A percentile compares a stretch with the other conserved stretches of the same genome.
Evolutionary conservation across 2,888 invertebrate species (phyloP).

Genomic region (Pandemis heparana): DNA sequence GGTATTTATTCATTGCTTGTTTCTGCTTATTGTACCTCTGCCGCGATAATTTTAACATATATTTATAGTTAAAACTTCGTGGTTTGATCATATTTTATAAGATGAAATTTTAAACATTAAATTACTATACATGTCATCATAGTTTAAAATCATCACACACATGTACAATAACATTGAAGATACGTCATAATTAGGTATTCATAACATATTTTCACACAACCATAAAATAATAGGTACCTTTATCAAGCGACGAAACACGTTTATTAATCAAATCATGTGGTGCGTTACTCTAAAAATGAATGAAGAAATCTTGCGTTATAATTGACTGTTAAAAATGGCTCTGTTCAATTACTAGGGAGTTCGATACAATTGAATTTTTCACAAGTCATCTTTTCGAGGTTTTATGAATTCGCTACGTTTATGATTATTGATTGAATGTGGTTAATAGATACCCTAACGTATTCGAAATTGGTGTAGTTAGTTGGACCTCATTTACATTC

Average conservation of each 20-base stretch:
- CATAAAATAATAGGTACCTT: not conserved
- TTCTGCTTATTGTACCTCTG: too few species aligned
- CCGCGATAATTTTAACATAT: too few species aligned
- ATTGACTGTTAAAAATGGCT: conserved; percentile 23
- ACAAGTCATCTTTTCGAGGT: conserved; percentile 30
- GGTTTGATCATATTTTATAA: too few species aligned
- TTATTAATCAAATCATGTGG: conserved; percentile 6
- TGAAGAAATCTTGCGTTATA: conserved; percentile 4
- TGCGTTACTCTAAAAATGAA: not conserved
- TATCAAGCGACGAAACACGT: conserved; percentile 2
- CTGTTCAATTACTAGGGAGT: conserved; percentile 17
- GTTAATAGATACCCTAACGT: conserved; percentile 4
- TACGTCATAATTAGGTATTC: not conserved
- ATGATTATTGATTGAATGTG: conserved; percentile 30
- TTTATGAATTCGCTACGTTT: conserved; percentile 5
- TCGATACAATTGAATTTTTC: conserved; percentile 25
- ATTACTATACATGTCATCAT: not conserved
- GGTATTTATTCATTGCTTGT: too few species aligned
- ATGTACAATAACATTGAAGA: not conserved
- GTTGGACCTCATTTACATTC: not conserved
- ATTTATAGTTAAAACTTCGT: too few species aligned
- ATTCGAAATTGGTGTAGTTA: conserved; percentile 10
- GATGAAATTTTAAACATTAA: not conserved
- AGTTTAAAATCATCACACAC: not conserved
- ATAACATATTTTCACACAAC: not conserved